These are phyloP conservation scores for Tetrapedia diversipes DNA, from an alignment of 2,888 invertebrate genomes.

Conservation along the genomic window DNA sequence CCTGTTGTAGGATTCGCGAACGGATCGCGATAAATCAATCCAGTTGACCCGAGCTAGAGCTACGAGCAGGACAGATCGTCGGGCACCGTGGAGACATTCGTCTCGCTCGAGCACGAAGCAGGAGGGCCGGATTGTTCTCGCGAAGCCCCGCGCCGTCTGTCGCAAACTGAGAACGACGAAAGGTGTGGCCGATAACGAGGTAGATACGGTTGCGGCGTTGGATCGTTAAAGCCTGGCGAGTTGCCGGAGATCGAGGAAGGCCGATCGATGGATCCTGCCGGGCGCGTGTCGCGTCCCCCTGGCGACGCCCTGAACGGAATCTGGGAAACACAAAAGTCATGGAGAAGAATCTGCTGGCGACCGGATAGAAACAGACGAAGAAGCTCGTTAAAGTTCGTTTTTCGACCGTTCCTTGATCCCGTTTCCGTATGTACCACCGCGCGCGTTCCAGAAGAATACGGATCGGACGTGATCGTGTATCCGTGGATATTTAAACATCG, in stretches of 20 bases:
- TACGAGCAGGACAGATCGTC: constrained; percentile 51
- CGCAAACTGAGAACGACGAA: constrained; percentile 34
- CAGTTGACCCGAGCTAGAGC: constrained; percentile 46
- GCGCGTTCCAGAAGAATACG: constrained; percentile 1
- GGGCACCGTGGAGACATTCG: constrained; percentile 58
- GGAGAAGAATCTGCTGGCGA: no score
- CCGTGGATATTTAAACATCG: constrained; percentile 29
- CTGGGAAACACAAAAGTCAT: constrained; percentile 48
- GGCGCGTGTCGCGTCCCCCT: no score
- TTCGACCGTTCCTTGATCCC: no score
- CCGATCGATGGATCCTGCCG: constrained; percentile 42
- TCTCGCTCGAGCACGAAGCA: constrained; percentile 35
- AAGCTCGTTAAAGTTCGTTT: constrained; percentile 4
- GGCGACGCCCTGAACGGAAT: no score
- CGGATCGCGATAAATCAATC: constrained; percentile 51
- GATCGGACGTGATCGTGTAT: constrained; percentile 30
- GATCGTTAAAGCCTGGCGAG: constrained; percentile 42
- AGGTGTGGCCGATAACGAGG: constrained; percentile 65
- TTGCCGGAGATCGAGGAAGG: constrained; percentile 54
- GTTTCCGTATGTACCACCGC: constrained; percentile 1
- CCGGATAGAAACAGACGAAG: not conserved
- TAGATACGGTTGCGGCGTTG: constrained; percentile 51
- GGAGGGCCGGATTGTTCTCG: constrained; percentile 63
- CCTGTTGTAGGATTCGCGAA: no score
- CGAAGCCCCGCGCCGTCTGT: constrained; percentile 27